Base-by-base conservation (phyloP, 2,888 invertebrate genomes). In the Platycheirus albimanus region DNA sequence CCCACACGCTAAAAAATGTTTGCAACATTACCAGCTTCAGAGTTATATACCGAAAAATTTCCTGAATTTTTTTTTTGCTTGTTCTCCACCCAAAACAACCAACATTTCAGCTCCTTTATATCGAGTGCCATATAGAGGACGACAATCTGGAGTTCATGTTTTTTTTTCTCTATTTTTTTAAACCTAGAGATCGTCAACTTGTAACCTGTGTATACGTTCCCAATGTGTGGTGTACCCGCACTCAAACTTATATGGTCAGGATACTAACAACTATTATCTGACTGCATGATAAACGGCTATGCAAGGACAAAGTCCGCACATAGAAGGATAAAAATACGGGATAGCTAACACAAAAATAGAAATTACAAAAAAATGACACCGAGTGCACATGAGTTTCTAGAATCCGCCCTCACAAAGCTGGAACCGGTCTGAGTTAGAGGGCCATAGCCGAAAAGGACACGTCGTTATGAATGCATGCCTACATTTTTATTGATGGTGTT, bases 241-340 rank as follows among this genome's bases (percentile, higher is more conserved):
- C 83, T 83, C 83, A 83, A 74, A 78, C 83, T 78, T 78, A 78
- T 83, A 83, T 78, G 83, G 83, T 83, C 54, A 83, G 72, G 78
- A 74, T 77, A 83, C 83, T 83, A 83, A 83, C 83, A 83, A 83
- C 83, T 83, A 83, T 83, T 83, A 83, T 83, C 78, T 67, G 83
- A 83, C 83, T 74, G 83, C 83, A 78, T 78, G 83, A 83, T 78
- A 83, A 83, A 83, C 83, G 72, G 67, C 83, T 78, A 47, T 83
- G 63, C 83, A 56, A 69, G 83, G 83, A 69, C 72, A 83, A 69
- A 78, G 72, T 83, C 69, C 78, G 43, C 67, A 78, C 43, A 72
- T 64, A 63, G 77, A 76, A 71, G 66, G 58, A 66, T 61, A 51
- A 45, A 76, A 63, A 56, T 38, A 67, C 54, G 38, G 45, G 70